A percentile compares a stretch with the other conserved stretches of the same genome.
phyloP scores from a whole-genome alignment of 2,797 vertebrate genomes.

The Phyllotis vaccarum region DNA sequence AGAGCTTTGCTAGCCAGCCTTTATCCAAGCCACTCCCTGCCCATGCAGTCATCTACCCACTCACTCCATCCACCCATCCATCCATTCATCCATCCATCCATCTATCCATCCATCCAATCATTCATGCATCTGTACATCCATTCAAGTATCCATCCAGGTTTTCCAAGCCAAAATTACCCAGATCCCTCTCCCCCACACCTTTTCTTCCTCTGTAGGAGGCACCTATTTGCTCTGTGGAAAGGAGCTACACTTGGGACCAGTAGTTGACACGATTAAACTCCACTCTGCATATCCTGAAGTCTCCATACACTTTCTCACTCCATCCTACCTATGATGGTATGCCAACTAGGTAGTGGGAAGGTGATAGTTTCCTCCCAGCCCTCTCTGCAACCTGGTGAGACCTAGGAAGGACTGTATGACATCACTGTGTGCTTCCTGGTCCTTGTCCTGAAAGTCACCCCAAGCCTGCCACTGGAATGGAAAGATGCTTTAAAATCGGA shows the following conservation, averaged over 20 bases:
- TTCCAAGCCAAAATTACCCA: conserved; percentile 17
- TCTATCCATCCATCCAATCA: conserved; percentile 43
- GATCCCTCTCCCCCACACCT: not conserved
- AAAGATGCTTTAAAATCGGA: not conserved
- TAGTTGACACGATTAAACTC: not conserved
- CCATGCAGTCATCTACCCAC: conserved; percentile 9
- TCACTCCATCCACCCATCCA: conserved; percentile 7
- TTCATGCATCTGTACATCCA: not conserved
- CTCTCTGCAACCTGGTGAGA: not conserved
- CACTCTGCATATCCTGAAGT: not conserved
- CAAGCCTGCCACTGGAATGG: not conserved
- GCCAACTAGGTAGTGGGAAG: not conserved
- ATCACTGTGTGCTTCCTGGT: not conserved
- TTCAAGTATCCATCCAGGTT: conserved; percentile 42
- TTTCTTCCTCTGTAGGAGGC: not conserved
- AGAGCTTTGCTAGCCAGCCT: conserved; percentile 28
- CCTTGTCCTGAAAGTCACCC: not conserved
- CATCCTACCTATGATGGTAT: not conserved
- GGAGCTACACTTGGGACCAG: not conserved
- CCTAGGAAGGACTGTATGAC: not conserved
- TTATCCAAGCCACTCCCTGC: conserved; percentile 1
- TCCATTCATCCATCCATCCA: conserved; percentile 15
- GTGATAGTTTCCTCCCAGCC: not conserved
- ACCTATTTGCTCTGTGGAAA: not conserved
- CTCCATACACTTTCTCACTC: not conserved